These are phyloP conservation scores for Etheostoma spectabile DNA, from an alignment of 2,113 vertebrate species.

Conservation along the genomic window DNA sequence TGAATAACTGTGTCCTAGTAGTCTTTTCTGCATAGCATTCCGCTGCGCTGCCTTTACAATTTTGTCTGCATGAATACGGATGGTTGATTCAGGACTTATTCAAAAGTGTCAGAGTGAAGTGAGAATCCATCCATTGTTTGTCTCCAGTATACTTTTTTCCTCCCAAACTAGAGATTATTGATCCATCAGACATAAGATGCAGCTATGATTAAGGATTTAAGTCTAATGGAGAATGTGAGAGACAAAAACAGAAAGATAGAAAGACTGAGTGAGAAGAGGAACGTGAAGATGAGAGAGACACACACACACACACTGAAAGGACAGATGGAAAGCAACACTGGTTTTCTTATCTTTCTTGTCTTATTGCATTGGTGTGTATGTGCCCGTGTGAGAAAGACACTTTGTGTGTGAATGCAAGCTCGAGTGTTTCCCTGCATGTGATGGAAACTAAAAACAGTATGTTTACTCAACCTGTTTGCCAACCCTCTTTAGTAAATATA, in stretches of 20 bases:
- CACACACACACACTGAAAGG: not conserved
- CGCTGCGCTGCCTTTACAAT: not conserved
- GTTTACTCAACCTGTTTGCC: slow-evolving; percentile 68
- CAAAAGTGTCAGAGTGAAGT: not conserved
- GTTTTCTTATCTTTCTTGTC: slow-evolving; percentile 1
- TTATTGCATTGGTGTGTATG: not conserved
- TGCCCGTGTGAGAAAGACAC: slow-evolving; percentile 1
- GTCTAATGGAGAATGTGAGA: not conserved
- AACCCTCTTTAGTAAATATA: slow-evolving; percentile 67
- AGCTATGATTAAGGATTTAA: not conserved
- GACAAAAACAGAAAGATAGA: not conserved
- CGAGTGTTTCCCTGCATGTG: slow-evolving; percentile 15
- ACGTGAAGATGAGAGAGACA: not conserved
- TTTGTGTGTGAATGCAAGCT: slow-evolving; percentile 1
- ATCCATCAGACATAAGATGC: not conserved
- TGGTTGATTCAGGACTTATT: not conserved
- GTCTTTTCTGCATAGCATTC: not conserved
- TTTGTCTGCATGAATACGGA: not conserved
- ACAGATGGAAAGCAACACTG: not conserved
- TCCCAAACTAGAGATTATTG: not conserved
- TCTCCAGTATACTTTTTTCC: not conserved
- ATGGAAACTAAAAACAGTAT: slow-evolving; percentile 58
- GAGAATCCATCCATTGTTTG: not conserved
- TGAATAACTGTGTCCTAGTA: not conserved
- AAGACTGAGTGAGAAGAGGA: not conserved